phyloP scores from a whole-genome alignment of 1,140 invertebrate genomes.

The Dufourea novaeangliae region DNA sequence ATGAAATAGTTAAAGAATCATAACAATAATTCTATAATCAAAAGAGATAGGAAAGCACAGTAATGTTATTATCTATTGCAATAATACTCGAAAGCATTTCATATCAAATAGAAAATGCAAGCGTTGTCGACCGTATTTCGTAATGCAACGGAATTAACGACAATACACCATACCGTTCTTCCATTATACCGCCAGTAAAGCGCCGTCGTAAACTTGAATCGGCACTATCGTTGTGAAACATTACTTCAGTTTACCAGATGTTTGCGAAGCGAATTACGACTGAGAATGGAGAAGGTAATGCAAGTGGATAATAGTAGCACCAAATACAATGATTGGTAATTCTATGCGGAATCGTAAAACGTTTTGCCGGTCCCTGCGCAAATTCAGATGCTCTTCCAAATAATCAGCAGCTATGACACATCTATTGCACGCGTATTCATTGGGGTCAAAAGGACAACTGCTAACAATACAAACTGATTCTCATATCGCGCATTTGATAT shows the following conservation, averaged over 20 bases:
- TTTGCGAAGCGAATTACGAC: background rate
- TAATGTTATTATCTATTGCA: conserved; percentile 10
- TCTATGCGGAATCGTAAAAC: background rate
- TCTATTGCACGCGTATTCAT: too few relatives aligned
- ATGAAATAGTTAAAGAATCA: too few relatives aligned
- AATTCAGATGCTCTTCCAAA: background rate
- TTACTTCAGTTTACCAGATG: background rate
- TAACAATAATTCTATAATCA: too few relatives aligned
- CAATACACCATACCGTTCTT: conserved; percentile 16
- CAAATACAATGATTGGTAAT: background rate
- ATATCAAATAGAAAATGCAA: conserved; percentile 30
- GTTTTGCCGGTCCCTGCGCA: background rate
- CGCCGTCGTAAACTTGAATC: conserved; percentile 30
- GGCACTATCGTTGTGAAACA: background rate
- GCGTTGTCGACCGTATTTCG: background rate
- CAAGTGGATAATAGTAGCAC: background rate
- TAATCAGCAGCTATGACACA: background rate
- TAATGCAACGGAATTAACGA: conserved; percentile 19
- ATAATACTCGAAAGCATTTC: background rate
- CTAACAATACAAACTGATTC: background rate
- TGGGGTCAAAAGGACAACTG: background rate
- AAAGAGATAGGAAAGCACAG: too few relatives aligned
- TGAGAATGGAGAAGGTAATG: background rate
- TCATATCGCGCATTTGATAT: background rate
- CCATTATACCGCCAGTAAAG: conserved; percentile 32